phyloP scores from a whole-genome alignment of 2,888 invertebrate species.

The Argynnis bischoffii region DNA sequence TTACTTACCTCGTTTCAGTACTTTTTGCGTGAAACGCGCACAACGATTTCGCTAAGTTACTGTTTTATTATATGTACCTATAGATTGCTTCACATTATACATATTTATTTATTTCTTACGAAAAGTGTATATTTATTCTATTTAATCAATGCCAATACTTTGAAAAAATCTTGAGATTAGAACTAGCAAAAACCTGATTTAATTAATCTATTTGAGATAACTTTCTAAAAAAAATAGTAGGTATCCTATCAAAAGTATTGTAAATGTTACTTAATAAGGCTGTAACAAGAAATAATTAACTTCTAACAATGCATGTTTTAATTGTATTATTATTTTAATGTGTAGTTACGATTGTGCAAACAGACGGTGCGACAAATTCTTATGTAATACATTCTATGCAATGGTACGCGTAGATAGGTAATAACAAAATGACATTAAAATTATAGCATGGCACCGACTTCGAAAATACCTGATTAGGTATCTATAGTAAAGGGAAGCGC shows the following conservation, averaged over 20 bases:
- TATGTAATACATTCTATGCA: conserved; percentile 25
- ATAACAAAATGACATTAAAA: neutral
- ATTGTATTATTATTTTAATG: conserved; percentile 39
- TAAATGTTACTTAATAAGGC: conserved; percentile 41
- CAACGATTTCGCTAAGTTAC: no score
- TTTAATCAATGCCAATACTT: conserved; percentile 1
- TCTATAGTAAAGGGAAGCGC: no score
- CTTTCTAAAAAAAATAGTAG: conserved; percentile 29
- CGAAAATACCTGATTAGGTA: no score
- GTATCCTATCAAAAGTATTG: conserved; percentile 38
- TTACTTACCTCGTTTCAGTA: no score
- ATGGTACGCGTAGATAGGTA: neutral
- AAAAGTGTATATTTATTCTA: conserved; percentile 2
- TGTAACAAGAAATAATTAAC: conserved; percentile 42
- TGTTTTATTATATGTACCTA: no score
- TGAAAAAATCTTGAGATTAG: conserved; percentile 2
- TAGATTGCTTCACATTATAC: no score
- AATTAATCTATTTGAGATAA: conserved; percentile 18
- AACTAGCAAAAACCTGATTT: conserved; percentile 4
- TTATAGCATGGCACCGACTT: no score
- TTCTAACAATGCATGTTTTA: conserved; percentile 45
- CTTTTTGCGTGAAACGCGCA: no score
- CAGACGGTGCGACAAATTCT: conserved; percentile 36
- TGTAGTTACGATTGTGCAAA: conserved; percentile 43
- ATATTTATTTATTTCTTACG: neutral